These are phyloP conservation scores for Drosophila koepferae DNA, from an alignment of 2,888 invertebrate genomes.

Conservation along the genomic window DNA sequence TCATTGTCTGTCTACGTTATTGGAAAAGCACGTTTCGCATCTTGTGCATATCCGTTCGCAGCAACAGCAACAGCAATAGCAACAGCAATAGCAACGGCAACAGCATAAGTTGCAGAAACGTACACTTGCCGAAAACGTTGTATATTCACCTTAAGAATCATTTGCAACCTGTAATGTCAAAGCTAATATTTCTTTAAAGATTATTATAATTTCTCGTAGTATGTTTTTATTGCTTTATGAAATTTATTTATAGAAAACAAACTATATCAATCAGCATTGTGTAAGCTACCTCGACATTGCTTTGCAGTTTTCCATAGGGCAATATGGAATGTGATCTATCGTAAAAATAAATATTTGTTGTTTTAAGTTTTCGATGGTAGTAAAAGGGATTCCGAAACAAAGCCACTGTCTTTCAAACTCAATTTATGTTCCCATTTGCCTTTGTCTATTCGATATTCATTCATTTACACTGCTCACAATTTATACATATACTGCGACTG, in stretches of 20 bases:
- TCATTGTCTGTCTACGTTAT: slow-evolving; percentile 65
- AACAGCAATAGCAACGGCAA: slow-evolving; percentile 32
- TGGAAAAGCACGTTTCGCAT: slow-evolving; percentile 77
- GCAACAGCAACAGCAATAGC: slow-evolving; percentile 23
- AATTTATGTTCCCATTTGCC: no score
- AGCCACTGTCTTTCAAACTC: background rate
- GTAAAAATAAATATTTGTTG: background rate
- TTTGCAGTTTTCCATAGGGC: background rate
- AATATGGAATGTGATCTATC: background rate
- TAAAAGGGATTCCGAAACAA: background rate
- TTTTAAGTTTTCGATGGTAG: background rate
- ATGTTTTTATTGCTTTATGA: background rate
- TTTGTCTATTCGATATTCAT: no score
- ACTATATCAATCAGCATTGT: background rate
- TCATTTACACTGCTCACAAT: no score
- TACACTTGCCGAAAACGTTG: background rate
- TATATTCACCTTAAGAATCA: background rate
- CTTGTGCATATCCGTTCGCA: slow-evolving; percentile 68
- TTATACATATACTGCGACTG: background rate
- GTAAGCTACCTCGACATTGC: background rate
- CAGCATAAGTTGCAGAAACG: slow-evolving; percentile 44
- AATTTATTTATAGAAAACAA: background rate
- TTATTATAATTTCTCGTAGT: background rate
- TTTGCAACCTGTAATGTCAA: no score
- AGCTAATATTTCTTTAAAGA: no score